Evolutionary conservation across 1,140 invertebrate genomes (phyloP), one percentile per base, ranked within the genome.

Genomic region (Hypothenemus hampei): DNA sequence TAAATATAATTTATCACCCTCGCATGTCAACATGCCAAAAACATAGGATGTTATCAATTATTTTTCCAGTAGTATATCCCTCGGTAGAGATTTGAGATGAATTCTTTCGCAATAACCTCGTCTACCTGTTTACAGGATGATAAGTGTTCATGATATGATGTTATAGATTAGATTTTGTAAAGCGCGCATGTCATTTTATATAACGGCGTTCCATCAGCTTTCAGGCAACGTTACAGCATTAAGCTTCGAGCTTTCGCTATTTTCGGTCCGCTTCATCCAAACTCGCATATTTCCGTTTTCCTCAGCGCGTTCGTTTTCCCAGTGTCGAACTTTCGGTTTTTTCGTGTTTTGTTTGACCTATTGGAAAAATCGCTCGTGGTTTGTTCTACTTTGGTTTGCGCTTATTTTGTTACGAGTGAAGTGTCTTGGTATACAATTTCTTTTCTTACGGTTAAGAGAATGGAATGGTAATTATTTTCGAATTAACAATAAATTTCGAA

Each of bases 121-220:
- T 48, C 54, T 57, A 57, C 55, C 55, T 57, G 55, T 57, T 57
- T 57, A 57, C 48, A 43, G 55, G 23, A 48, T 41, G 54, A 57
- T 43, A 46, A 57, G 54, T 49, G 59, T 45, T 55, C 59, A 58
- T 61, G 56, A 65, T 66, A 63, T 66, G 65, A 68, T 68, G 60
- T 66, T 68, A 68, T 68, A 68, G 66, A 68, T 68, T 68, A 66
- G 65, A 66, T 68, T 66, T 63, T 54, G 50, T 52, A 55, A 62
- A 63, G 36, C 59, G 66, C 66, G 66, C 66, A 68, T 68, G 66
- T 59, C 66, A 66, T 63, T 65, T 66, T 61, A 59, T 58, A 60
- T 54, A 58, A 36, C 21, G 51, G 50, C 52, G 44, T 51, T 51
- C 48, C 50, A 11, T 37, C 53, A 54, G 48, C 44, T 58, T 61